Evolutionary conservation across 2,797 vertebrate species (phyloP), one percentile per base, ranked within the genome.

Genomic region (Erethizon dorsatum): DNA sequence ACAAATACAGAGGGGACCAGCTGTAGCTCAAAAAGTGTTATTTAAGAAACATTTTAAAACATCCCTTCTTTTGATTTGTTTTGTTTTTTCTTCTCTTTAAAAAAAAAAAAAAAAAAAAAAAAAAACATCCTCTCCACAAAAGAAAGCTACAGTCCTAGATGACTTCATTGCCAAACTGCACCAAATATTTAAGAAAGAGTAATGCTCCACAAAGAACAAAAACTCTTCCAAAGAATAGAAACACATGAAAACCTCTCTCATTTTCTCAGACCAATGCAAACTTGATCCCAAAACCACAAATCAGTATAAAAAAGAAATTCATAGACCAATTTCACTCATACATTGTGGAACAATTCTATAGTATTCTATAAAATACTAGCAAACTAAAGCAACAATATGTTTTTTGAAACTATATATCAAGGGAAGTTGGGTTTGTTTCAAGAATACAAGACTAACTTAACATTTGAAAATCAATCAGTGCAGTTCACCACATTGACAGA

Each of bases 401-500:
- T 77, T 75, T 77, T 50, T 37, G 41, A 73, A 50, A 85, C 90
- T 28, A n/a, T 33, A 71, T 0, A 56, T 31, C 67, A 52, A 54
- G n/a, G 73, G 7, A 28, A 84, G 33, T 47, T 88, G 73, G 73
- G 11, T 84, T 91, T 87, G 50, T 91, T 83, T 28, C 67, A 90
- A 80, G 63, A 90, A 92, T 61, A 12, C 61, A 94, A 95, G n/a
- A 73, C 13, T 79, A 90, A 45, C 18, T 75, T 67, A 84, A 65
- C 17, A 45, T 52, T 69, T 84, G 33, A 92, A 92, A 84, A 88
- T 61, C 52, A 78, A 45, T 82, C 31, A 85, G 1, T 61, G 41
- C 41, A 56, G 67, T 84, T 83, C 63, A 79, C 7, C 14, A 12
- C 41, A 14, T 22, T 59, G 10, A 85, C 7, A 84, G 22, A 84